These are phyloP conservation scores for Ormyrus nitidulus DNA, from an alignment of 2,888 invertebrate species.

Conservation along the genomic window DNA sequence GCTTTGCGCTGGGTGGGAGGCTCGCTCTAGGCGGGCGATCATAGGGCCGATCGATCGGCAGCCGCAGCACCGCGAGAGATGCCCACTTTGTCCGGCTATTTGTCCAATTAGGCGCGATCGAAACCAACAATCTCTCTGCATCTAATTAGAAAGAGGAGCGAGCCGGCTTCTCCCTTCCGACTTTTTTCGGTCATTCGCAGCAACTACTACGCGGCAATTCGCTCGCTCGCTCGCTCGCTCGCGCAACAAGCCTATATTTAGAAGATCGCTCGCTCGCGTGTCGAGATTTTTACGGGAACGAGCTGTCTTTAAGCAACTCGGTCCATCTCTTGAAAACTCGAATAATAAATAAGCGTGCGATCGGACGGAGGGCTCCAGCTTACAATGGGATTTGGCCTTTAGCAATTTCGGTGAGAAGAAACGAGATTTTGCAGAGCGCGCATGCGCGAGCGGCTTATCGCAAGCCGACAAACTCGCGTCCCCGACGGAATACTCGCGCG, in stretches of 20 bases:
- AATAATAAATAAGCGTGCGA: too few relatives aligned
- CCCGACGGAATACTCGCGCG: neutral
- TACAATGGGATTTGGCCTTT: too few relatives aligned
- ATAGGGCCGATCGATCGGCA: too few relatives aligned
- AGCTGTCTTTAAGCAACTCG: too few relatives aligned
- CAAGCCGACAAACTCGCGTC: slow-evolving; percentile 4
- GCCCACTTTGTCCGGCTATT: slow-evolving; percentile 54
- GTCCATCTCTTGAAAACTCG: too few relatives aligned
- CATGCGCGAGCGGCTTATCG: neutral
- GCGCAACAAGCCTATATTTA: neutral
- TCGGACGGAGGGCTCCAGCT: too few relatives aligned
- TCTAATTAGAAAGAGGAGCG: too few relatives aligned
- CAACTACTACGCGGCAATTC: slow-evolving; percentile 7
- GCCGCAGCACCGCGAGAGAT: slow-evolving; percentile 2
- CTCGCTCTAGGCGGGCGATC: too few relatives aligned
- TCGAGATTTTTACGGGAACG: too few relatives aligned
- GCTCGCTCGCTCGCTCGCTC: slow-evolving; percentile 20
- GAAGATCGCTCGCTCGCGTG: too few relatives aligned
- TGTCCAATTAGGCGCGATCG: slow-evolving; percentile 55
- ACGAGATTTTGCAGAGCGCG: neutral
- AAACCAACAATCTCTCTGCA: neutral
- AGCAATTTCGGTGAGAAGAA: neutral
- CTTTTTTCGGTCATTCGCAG: slow-evolving; percentile 53
- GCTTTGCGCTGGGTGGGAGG: too few relatives aligned
- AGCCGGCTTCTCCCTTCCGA: neutral